Conservation (phyloP, 2,888 invertebrate genomes). For the Enchytraeus crypticus region DNA sequence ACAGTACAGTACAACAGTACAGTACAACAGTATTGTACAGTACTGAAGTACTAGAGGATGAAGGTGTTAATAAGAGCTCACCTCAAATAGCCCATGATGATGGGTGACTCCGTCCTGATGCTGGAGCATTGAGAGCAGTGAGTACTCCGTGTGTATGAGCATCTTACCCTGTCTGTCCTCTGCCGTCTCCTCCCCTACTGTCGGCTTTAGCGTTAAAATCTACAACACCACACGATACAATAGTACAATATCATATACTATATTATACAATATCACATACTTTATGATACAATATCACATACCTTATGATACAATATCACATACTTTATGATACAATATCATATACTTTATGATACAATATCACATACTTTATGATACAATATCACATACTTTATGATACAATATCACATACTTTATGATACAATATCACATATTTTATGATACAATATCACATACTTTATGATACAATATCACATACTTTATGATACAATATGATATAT, state of each 20-base stretch:
- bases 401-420: no score
- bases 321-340: no score
- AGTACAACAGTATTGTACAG: not conserved
- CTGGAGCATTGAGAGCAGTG: slow-evolving; percentile 61
- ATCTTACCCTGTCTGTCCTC: slow-evolving; percentile 71
- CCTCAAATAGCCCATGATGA: slow-evolving; percentile 69
- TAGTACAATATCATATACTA: not conserved
- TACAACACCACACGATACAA: slow-evolving; percentile 21
- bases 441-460: no score
- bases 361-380: no score
- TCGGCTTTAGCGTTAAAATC: slow-evolving; percentile 39
- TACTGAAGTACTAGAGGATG: not conserved
- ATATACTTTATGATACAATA: no score
- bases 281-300: no score
- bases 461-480: no score
- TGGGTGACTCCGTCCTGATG: slow-evolving; percentile 66
- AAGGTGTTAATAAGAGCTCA: slow-evolving; percentile 44
- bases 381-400: no score
- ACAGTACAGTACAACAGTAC: no score
- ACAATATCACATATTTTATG: no score
- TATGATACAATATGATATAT: not conserved
- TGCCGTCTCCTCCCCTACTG: slow-evolving; percentile 55
- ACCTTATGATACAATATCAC: no score
- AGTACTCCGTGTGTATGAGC: slow-evolving; percentile 68
- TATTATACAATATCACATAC: no score